These are phyloP conservation scores for Onychomys torridus DNA, from an alignment of 2,797 vertebrate genomes.

Conservation along the genomic window DNA sequence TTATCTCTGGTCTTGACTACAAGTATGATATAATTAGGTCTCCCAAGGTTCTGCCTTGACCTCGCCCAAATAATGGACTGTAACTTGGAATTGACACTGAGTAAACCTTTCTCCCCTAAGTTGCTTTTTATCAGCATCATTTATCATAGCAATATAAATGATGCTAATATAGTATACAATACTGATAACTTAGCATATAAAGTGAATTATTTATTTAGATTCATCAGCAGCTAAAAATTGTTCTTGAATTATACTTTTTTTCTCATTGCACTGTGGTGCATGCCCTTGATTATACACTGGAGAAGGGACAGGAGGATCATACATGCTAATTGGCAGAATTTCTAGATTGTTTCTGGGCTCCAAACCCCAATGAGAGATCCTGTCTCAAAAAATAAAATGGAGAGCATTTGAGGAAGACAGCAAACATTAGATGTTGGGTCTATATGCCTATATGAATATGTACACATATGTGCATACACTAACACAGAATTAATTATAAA, in stretches of 20 bases:
- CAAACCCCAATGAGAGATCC: neutral
- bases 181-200: neutral
- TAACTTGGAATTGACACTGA: too few relatives aligned
- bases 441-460: neutral
- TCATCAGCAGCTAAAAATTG: neutral
- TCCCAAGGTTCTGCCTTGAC: neutral
- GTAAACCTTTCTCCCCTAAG: neutral
- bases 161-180: neutral
- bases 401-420: neutral
- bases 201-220: neutral
- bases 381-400: neutral
- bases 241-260: neutral
- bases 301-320: neutral
- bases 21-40: neutral
- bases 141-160: neutral
- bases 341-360: neutral
- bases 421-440: neutral
- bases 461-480: neutral
- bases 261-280: neutral
- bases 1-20: neutral
- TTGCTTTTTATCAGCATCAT: neutral
- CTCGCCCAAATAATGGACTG: neutral
- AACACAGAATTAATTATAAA: neutral
- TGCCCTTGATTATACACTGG: neutral
- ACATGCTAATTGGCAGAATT: neutral